phyloP scores from a whole-genome alignment of 1,140 invertebrate genomes.

The Glomeris maerens region DNA sequence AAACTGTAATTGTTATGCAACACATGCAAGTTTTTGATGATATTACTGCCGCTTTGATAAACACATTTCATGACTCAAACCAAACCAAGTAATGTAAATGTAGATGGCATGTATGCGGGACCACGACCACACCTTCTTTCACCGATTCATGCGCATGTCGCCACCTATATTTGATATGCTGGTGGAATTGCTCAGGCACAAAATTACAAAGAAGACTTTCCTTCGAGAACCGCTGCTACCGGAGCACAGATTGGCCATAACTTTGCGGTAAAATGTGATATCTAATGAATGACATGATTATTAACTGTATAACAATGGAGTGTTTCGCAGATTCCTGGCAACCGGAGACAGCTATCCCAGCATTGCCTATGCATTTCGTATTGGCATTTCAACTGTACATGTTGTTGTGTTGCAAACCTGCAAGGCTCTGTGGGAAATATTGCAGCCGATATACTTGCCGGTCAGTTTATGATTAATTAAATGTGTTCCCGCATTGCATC shows the following conservation, averaged over 20 bases:
- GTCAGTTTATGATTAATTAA: background rate
- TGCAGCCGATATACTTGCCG: conserved; percentile 14
- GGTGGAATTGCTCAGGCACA: conserved; percentile 1
- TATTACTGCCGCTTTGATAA: too few species aligned
- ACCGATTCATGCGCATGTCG: conserved; percentile 1
- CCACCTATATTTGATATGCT: conserved; percentile 11
- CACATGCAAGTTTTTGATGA: too few species aligned
- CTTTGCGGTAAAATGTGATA: conserved; percentile 6
- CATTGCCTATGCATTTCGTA: conserved; percentile 17
- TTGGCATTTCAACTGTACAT: conserved; percentile 18
- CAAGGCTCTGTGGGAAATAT: conserved; percentile 15
- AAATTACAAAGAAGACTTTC: conserved; percentile 9
- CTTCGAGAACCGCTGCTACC: conserved; percentile 3
- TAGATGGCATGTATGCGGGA: background rate
- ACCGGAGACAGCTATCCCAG: conserved; percentile 18
- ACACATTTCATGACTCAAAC: too few species aligned
- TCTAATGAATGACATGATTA: background rate
- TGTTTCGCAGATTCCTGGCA: conserved; percentile 17
- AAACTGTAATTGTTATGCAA: too few species aligned
- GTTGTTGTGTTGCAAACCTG: conserved; percentile 17
- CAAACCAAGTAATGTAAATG: background rate
- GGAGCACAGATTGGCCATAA: conserved; percentile 12
- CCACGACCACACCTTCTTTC: background rate
- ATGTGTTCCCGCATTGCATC: background rate
- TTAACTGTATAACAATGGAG: background rate